Evolutionary conservation across 2,113 vertebrate genomes (phyloP), one percentile per base, ranked within the genome.

Genomic region (Gracilinanus agilis): DNA sequence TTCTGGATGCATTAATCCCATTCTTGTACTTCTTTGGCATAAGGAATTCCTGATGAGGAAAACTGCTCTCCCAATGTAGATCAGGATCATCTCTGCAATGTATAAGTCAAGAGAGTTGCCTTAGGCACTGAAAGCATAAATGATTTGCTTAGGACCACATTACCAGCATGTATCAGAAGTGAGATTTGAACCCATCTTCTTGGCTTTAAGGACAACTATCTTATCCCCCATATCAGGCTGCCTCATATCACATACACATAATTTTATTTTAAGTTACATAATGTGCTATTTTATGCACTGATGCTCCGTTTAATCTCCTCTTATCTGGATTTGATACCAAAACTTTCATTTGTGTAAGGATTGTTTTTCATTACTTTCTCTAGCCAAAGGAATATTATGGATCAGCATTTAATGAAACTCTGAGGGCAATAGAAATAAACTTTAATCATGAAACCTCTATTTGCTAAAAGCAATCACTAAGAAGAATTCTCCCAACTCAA

Each of bases 281-380:
- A 90, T 40, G 16, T 90, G 49, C 25, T 49, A 53, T 89, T 90
- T 29, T 90, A 90, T 53, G 44, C 44, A 29, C 25, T 90, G 89
- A 24, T 44, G 49, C 24, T 49, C 44, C 53, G 1, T 90, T 90
- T 90, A 90, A 53, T 44, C 49, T 53, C 49, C 49, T 89, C 44
- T 90, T 53, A 90, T 53, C 49, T 44, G 24, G 89, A 53, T 90
- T 53, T 90, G 49, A 90, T 49, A 12, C 24, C 19, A 21, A 83
- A 40, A 83, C n/a, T 83, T 83, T 83, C 67, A 83, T 83, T 75
- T 83, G 19, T 83, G 67, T 83, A 34, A 40, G 67, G n/a, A 83
- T 40, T 40, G 67, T 83, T 83, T 83, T 83, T 83, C n/a, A 83
- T 83, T 83, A 83, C n/a, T 83, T 83, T 83, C n/a, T 83, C 67